Base-by-base conservation (phyloP, 2,113 vertebrate species). In the Piprites chloris region DNA sequence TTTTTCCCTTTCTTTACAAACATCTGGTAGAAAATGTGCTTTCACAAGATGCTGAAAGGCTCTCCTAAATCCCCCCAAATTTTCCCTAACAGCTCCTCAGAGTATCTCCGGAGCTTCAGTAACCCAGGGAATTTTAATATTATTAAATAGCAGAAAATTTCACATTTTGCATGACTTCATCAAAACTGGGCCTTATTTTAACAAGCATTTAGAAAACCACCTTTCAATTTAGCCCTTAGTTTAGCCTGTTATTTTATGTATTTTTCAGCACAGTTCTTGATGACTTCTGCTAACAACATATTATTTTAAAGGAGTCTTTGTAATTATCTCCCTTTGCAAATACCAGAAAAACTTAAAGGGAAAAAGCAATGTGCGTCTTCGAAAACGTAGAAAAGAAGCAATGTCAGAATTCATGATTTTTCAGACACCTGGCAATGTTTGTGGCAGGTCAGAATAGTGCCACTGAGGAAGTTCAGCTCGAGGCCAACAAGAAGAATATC, bases 1-100 rank as follows among this genome's bases (percentile, higher is more conserved):
- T 69, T 79, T 93, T 71, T 37, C 12, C 9, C 5, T 95, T 87
- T 90, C 82, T 96, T 93, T 89, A 83, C 50, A 96, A 96, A 96
- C 88, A 96, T 95, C 95, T 96, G 95, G 94, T 91, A 91, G 87
- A 96, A 96, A 96, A 96, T 93, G 39, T 79, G 58, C 93, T 94
- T 96, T 95, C 91, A 96, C 23, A 91, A 80, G 75, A 95, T 77
- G 67, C 87, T 95, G 94, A 96, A 96, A 96, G 67, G 81, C 74
- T 87, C 41, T 90, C 92, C 91, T 95, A 92, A 88, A 69, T 67
- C 68, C 59, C 93, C 11, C 87, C 30, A 78, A 88, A 39, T 88
- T 95, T 85, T 92, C 84, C 20, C n/a, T 89, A 95, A 89, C 79
- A 88, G 67, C 67, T 85, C 67, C 63, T 80, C 37, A 79, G 33